Evolutionary conservation across 2,113 vertebrate species (phyloP).

Genomic region (Echinops telfairi): DNA sequence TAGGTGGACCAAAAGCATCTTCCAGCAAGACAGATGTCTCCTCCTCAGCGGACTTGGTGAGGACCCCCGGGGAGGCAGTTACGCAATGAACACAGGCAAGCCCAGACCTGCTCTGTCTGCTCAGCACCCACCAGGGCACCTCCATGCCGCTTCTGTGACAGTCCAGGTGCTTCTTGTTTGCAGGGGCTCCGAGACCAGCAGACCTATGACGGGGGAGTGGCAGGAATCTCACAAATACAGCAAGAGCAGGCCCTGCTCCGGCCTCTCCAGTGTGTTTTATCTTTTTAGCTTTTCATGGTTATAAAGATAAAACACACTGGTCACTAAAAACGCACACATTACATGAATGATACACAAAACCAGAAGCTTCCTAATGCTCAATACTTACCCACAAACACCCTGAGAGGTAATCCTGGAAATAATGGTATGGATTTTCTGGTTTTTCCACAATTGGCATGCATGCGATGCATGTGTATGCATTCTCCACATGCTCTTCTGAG

Average conservation of each 20-base stretch:
- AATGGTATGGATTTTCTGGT: background rate
- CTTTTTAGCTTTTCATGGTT: background rate
- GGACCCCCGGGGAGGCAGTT: background rate
- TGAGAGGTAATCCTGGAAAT: background rate
- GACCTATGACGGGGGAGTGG: background rate
- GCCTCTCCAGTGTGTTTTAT: background rate
- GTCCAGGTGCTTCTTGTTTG: background rate
- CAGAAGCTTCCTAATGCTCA: background rate
- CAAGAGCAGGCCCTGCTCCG: background rate
- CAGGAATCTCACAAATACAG: background rate
- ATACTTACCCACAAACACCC: background rate
- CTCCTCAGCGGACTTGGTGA: background rate
- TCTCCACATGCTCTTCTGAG: background rate
- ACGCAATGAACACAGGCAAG: background rate
- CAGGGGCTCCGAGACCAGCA: background rate
- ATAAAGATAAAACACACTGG: background rate
- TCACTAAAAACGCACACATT: conserved; percentile 23
- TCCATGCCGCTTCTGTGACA: background rate
- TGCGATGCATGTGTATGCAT: background rate
- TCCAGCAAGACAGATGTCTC: background rate
- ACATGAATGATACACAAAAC: conserved; percentile 3
- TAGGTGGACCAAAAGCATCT: background rate
- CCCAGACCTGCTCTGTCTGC: no score
- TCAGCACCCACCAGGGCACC: no score
- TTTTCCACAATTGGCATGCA: background rate